Conservation (phyloP, 53 echinoderm and acorn worm species). For the Echinarachnius parma region DNA sequence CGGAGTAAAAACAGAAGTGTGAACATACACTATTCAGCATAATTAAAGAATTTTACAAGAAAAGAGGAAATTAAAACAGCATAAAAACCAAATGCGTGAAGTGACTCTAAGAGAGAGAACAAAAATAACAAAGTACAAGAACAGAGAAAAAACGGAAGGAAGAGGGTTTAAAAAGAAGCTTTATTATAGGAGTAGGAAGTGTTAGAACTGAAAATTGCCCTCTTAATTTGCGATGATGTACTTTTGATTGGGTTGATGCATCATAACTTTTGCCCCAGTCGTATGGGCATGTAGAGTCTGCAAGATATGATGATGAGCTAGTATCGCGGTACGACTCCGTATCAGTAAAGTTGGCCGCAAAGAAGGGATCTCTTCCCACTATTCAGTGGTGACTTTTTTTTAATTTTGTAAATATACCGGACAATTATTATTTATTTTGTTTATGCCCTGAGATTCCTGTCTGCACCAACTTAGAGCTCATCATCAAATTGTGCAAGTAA, state of each 20-base stretch:
- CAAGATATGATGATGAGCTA: background rate
- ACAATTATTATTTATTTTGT: too few species aligned
- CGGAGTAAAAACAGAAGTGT: too few species aligned
- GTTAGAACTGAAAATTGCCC: conserved; percentile 6
- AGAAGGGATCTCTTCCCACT: too few species aligned
- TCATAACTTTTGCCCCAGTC: too few species aligned
- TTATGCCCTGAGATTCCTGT: too few species aligned
- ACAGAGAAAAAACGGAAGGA: background rate
- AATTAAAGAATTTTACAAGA: background rate
- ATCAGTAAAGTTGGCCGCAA: background rate
- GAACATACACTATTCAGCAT: background rate
- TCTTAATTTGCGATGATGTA: conserved; percentile 12
- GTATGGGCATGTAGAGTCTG: background rate
- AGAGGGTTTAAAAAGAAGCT: background rate
- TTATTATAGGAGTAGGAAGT: background rate
- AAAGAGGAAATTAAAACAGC: background rate
- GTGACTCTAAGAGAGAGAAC: background rate
- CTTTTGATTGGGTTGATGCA: background rate
- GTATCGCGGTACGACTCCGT: background rate
- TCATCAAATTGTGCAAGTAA: too few species aligned
- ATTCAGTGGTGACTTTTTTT: too few species aligned
- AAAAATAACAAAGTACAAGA: background rate
- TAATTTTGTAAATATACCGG: too few species aligned
- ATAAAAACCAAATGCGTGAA: background rate
- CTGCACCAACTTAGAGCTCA: too few species aligned